These are phyloP conservation scores for Pocillopora verrucosa DNA, from an alignment of 64 coral and sea anemone species.

Conservation along the genomic window DNA sequence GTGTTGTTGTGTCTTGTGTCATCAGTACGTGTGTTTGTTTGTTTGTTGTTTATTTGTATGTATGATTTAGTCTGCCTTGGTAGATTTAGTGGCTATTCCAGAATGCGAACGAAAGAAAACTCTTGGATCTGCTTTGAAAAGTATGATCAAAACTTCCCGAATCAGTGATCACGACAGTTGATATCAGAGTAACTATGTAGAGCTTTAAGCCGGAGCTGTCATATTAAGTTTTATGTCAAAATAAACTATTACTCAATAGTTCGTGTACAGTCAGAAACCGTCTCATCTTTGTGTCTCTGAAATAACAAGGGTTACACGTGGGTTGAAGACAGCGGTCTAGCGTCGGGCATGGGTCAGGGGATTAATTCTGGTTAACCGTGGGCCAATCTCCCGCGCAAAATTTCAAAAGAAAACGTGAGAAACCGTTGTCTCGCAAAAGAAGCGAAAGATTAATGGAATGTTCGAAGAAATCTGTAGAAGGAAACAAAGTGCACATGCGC, in stretches of 20 bases:
- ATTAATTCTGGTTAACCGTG: too few species aligned
- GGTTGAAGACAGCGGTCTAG: too few species aligned
- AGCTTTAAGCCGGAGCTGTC: constrained; percentile 91
- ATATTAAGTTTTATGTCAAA: constrained; percentile 98
- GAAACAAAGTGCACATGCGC: too few species aligned
- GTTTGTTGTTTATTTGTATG: constrained; percentile 36
- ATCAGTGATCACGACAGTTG: constrained; percentile 66
- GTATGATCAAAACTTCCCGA: constrained; percentile 32
- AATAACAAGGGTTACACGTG: too few species aligned
- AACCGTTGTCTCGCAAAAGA: too few species aligned
- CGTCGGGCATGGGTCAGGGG: too few species aligned
- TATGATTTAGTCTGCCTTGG: constrained; percentile 48
- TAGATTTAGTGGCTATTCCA: constrained; percentile 46
- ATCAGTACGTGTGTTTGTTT: constrained; percentile 14
- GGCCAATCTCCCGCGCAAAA: too few species aligned
- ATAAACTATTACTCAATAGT: constrained; percentile 98
- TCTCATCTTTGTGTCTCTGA: background rate
- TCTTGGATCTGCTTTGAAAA: constrained; percentile 18
- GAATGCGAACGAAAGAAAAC: constrained; percentile 27
- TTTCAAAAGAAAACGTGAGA: too few species aligned
- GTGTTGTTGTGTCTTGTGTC: constrained; percentile 52
- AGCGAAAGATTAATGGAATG: too few species aligned
- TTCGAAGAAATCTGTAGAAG: too few species aligned
- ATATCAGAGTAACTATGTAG: constrained; percentile 80
- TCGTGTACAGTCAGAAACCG: constrained; percentile 52